Evolutionary conservation across 1,140 invertebrate genomes (phyloP).

Genomic region (Listronotus oregonensis): DNA sequence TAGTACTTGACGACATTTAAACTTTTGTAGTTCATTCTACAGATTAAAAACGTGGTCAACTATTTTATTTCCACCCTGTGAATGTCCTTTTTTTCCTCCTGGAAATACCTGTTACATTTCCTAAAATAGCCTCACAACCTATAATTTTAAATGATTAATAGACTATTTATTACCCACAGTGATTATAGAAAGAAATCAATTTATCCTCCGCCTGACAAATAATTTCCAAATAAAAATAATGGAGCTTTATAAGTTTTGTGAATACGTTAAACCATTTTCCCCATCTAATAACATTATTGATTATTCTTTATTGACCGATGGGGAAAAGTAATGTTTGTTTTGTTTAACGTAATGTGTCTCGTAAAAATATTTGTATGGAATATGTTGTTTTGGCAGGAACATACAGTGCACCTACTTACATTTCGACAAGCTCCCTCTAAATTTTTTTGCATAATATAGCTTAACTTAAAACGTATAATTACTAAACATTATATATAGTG

Average conservation of each 20-base stretch:
- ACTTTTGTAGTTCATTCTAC: too few species aligned
- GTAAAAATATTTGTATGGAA: constrained; percentile 14
- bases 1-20: too few species aligned
- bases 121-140: not conserved
- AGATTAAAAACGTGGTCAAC: too few species aligned
- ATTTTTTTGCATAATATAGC: too few species aligned
- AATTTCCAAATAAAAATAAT: constrained; percentile 16
- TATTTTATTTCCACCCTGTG: too few species aligned
- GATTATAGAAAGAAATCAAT: constrained; percentile 27
- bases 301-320: constrained; percentile 20
- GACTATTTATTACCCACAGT: constrained; percentile 15
- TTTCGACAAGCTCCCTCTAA: too few species aligned
- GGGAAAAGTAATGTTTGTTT: constrained; percentile 25
- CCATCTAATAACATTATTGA: constrained; percentile 22
- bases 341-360: constrained; percentile 18
- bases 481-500: too few species aligned
- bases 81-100: not conserved
- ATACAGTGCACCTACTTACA: too few species aligned
- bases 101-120: constrained; percentile 9
- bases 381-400: too few species aligned
- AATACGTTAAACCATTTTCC: constrained; percentile 12
- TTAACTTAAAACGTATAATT: too few species aligned
- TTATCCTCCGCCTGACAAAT: not conserved
- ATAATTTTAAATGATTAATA: constrained; percentile 22
- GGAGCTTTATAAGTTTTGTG: constrained; percentile 12